Evolutionary conservation across 2,888 invertebrate genomes (phyloP).

Genomic region (Drosophila merina): DNA sequence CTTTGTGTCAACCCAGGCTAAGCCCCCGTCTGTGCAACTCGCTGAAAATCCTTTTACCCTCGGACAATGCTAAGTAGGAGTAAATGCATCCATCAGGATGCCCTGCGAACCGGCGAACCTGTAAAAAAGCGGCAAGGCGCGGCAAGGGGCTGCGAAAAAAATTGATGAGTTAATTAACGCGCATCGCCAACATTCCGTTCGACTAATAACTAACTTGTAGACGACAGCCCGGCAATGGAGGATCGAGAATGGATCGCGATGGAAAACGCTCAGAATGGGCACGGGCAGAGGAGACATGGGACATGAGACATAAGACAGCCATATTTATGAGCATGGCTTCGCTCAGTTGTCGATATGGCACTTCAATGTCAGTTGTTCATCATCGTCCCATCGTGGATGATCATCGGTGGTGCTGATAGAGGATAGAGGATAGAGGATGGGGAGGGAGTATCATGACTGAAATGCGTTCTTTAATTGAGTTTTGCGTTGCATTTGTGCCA

Average conservation of each 20-base stretch:
- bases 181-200: slow-evolving; percentile 78
- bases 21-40: slow-evolving; percentile 16
- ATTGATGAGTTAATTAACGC: slow-evolving; percentile 79
- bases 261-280: slow-evolving; percentile 17
- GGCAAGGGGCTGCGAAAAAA: slow-evolving; percentile 50
- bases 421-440: slow-evolving; percentile 1
- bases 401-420: slow-evolving; percentile 31
- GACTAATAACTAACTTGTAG: slow-evolving; percentile 79
- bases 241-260: slow-evolving; percentile 28
- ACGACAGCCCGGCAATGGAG: slow-evolving; percentile 56
- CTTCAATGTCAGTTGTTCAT: slow-evolving; percentile 78
- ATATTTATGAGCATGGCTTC: slow-evolving; percentile 56
- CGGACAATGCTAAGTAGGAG: slow-evolving; percentile 49
- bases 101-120: no score
- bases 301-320: slow-evolving; percentile 33
- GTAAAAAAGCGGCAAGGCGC: slow-evolving; percentile 4
- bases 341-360: slow-evolving; percentile 73
- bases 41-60: slow-evolving; percentile 35
- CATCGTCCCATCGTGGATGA: slow-evolving; percentile 57
- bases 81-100: slow-evolving; percentile 38
- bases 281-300: background rate
- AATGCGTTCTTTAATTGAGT: slow-evolving; percentile 80
- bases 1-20: slow-evolving; percentile 39
- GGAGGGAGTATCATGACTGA: slow-evolving; percentile 69
- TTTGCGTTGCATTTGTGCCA: slow-evolving; percentile 68